phyloP scores from a whole-genome alignment of 1,140 invertebrate genomes.

The Drosophila nikananu region DNA sequence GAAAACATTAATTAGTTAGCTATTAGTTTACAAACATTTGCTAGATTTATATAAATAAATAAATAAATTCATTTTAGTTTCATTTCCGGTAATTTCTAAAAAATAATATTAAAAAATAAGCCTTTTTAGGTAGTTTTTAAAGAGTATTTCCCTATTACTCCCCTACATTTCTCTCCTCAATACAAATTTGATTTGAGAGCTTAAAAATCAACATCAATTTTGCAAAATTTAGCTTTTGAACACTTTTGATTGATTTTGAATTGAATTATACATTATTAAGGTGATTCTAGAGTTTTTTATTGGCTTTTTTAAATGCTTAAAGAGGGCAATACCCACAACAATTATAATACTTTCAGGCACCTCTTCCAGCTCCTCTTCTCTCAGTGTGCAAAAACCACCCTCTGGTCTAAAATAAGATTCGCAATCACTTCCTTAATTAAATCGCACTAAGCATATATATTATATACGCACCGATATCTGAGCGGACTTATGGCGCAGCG shows the following conservation, averaged over 20 bases:
- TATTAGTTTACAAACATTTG: too few relatives aligned
- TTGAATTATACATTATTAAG: not conserved
- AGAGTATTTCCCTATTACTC: too few relatives aligned
- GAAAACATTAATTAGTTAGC: too few relatives aligned
- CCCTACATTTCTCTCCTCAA: not conserved
- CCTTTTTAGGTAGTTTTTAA: too few relatives aligned
- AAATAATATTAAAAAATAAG: not conserved
- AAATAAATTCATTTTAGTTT: too few relatives aligned
- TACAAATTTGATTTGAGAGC: not conserved
- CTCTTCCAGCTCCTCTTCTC: too few relatives aligned
- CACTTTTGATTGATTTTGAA: too few relatives aligned
- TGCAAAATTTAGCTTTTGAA: too few relatives aligned
- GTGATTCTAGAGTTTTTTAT: not conserved
- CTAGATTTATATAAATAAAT: too few relatives aligned
- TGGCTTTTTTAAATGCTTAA: too few relatives aligned
- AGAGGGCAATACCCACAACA: too few relatives aligned
- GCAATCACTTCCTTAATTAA: constrained; percentile 45
- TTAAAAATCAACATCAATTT: too few relatives aligned
- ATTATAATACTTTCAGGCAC: not conserved
- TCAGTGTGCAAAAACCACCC: not conserved
- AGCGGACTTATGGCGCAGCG: constrained; percentile 36
- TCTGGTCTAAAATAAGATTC: constrained; percentile 25
- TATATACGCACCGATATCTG: constrained; percentile 19
- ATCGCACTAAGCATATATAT: constrained; percentile 23
- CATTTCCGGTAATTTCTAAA: not conserved